phyloP scores from a whole-genome alignment of 2,797 vertebrate species.

The Neosilurus mollespiculum region DNA sequence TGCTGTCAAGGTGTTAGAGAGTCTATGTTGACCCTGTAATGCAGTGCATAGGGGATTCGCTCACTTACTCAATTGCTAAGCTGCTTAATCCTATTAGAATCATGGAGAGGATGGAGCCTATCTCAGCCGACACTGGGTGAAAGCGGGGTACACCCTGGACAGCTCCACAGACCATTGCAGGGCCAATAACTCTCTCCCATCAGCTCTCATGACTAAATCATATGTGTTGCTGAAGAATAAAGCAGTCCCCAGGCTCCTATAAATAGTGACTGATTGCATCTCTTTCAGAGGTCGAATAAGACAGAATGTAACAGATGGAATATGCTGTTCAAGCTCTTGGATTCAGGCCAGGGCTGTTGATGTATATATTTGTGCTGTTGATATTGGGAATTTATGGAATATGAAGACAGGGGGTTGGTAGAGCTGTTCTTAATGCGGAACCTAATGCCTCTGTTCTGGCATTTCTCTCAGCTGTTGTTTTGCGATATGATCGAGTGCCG shows the following conservation, averaged over 20 bases:
- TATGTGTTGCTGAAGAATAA: neutral
- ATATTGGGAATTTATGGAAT: conserved; percentile 40
- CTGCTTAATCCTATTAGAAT: too few relatives aligned
- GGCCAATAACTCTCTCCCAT: neutral
- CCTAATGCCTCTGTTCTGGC: neutral
- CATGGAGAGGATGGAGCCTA: too few relatives aligned
- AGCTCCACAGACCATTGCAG: too few relatives aligned
- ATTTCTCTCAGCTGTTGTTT: conserved; percentile 1
- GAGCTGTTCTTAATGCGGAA: conserved; percentile 6
- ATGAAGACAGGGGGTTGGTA: conserved; percentile 20
- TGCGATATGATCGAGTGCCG: conserved; percentile 6
- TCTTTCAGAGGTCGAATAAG: conserved; percentile 20
- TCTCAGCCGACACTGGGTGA: too few relatives aligned
- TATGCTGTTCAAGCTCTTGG: conserved; percentile 19
- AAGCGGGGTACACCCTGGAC: too few relatives aligned
- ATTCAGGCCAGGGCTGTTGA: conserved; percentile 10
- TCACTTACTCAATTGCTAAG: too few relatives aligned
- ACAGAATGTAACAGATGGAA: conserved; percentile 1
- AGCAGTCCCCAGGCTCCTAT: neutral
- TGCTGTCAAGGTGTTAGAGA: conserved; percentile 60
- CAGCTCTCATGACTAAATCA: neutral
- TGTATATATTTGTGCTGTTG: conserved; percentile 23
- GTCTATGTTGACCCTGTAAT: conserved; percentile 57
- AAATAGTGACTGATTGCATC: neutral
- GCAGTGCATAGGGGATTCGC: neutral